Conservation (phyloP, 1,140 invertebrate genomes). For the Colletes gigas region DNA sequence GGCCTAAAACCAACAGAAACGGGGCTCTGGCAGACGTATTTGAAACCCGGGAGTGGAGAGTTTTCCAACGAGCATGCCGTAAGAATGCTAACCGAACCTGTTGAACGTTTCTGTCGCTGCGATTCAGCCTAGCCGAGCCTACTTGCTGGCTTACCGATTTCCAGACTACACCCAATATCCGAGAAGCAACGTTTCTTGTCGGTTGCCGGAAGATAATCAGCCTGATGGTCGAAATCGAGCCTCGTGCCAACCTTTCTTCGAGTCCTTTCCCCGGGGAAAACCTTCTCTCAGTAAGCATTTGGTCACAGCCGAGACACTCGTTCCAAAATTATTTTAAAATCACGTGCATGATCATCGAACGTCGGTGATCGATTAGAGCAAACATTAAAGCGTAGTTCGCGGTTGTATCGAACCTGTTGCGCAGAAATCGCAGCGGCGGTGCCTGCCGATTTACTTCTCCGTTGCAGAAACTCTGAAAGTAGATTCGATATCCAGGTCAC, state of each 20-base stretch:
- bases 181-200: neutral
- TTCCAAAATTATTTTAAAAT: no score
- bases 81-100: conserved; percentile 60
- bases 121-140: neutral
- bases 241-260: no score
- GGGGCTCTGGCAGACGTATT: neutral
- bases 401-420: conserved; percentile 54
- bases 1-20: neutral
- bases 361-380: no score
- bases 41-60: neutral
- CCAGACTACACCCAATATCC: neutral
- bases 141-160: neutral
- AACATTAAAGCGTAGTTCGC: neutral
- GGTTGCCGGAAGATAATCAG: neutral
- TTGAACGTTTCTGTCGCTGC: conserved; percentile 37
- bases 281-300: no score
- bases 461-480: conserved; percentile 4
- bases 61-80: conserved; percentile 23
- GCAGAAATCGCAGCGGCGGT: neutral
- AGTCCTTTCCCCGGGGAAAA: no score
- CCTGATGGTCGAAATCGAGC: no score
- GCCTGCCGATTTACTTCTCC: neutral
- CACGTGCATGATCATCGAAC: neutral
- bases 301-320: no score
- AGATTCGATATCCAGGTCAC: conserved; percentile 47